Conservation (phyloP, 2,113 vertebrate species). For the Mystacornis crossleyi region DNA sequence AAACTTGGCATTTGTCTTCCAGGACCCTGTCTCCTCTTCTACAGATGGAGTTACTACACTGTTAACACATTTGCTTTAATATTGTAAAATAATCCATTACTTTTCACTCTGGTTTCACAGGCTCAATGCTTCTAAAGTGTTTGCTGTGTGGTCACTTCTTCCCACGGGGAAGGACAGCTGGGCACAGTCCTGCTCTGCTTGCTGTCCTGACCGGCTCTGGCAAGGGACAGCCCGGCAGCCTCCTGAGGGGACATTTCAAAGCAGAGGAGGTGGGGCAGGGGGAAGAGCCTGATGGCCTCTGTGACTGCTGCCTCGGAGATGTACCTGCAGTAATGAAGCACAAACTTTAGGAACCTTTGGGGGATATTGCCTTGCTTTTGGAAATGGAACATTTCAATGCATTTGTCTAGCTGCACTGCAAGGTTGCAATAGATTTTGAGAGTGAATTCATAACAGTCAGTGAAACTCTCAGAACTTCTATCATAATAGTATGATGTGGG, state of each 20-base stretch:
- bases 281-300: not conserved
- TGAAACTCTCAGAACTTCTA: not conserved
- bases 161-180: not conserved
- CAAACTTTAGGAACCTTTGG: not conserved
- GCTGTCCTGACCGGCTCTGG: not conserved
- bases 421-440: not conserved
- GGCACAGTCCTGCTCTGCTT: not conserved
- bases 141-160: not conserved
- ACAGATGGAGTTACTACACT: not conserved
- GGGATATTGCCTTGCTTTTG: not conserved
- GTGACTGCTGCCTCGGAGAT: not conserved
- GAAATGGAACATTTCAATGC: not conserved
- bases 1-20: not conserved
- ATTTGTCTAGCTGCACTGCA: not conserved
- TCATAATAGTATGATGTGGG: fast-evolving
- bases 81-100: not conserved
- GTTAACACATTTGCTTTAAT: not conserved
- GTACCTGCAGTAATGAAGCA: not conserved
- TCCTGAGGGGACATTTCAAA: not conserved
- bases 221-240: not conserved
- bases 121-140: not conserved
- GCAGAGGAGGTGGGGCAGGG: not conserved
- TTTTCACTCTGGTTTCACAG: not conserved
- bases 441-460: not conserved
- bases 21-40: not conserved